Evolutionary conservation across 2,797 vertebrate genomes (phyloP).

Genomic region (Sorex maritimensis): DNA sequence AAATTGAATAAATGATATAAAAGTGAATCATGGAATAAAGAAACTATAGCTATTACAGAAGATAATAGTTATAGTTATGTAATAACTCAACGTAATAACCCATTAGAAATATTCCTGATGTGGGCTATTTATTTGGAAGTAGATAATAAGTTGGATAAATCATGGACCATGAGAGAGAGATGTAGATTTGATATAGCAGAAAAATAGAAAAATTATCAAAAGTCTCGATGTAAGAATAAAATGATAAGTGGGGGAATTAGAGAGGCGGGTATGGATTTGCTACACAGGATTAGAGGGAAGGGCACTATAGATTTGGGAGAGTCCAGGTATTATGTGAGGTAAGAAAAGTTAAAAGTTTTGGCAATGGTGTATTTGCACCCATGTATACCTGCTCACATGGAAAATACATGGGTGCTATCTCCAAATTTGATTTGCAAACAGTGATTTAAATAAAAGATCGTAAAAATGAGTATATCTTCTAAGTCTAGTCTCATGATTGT

Average conservation of each 20-base stretch:
- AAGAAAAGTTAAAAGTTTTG: not conserved
- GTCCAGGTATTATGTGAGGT: not conserved
- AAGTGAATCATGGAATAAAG: slow-evolving; percentile 16
- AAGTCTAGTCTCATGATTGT: no score
- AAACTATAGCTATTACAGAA: slow-evolving; percentile 47
- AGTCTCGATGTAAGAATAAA: slow-evolving; percentile 28
- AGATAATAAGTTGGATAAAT: slow-evolving; percentile 58
- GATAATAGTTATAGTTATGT: not conserved
- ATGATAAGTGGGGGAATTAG: not conserved
- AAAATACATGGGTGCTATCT: not conserved
- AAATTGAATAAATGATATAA: not conserved
- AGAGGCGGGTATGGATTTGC: not conserved
- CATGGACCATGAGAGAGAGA: not conserved
- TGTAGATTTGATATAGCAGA: slow-evolving; percentile 1
- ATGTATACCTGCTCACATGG: not conserved
- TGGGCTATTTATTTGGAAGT: not conserved
- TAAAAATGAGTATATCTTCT: not conserved
- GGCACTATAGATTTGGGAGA: no score
- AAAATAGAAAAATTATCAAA: not conserved
- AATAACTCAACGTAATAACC: not conserved
- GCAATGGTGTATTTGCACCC: not conserved
- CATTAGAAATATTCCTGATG: no score
- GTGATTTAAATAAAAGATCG: not conserved
- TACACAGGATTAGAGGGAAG: not conserved
- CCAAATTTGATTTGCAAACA: not conserved